phyloP scores from a whole-genome alignment of 2,888 invertebrate genomes.

The Oligia latruncula region DNA sequence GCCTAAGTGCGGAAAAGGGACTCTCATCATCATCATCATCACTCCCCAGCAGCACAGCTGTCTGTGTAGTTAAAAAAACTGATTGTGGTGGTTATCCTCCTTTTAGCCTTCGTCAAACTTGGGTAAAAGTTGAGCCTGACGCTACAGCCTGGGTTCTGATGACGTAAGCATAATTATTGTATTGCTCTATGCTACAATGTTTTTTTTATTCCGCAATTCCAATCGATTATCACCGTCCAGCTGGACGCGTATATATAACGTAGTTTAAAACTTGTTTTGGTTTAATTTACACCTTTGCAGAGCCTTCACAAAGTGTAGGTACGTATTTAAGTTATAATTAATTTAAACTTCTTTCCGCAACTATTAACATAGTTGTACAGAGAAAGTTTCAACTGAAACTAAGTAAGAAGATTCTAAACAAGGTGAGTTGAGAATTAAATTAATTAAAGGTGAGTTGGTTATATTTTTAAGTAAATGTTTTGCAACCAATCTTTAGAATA shows the following conservation, averaged over 20 bases:
- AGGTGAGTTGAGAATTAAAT: conserved; percentile 12
- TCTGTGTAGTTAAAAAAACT: background rate
- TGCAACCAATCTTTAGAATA: background rate
- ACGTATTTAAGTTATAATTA: conserved; percentile 50
- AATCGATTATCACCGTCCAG: no score
- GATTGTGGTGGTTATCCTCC: background rate
- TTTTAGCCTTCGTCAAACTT: background rate
- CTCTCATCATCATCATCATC: no score
- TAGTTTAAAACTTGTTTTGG: conserved; percentile 25
- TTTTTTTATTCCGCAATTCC: background rate
- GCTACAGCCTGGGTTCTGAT: background rate
- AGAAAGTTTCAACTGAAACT: conserved; percentile 36
- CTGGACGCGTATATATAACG: background rate
- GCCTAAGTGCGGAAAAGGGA: no score
- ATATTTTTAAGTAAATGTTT: background rate
- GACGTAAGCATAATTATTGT: background rate
- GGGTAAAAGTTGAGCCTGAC: background rate
- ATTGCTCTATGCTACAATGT: background rate
- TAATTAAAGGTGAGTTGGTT: no score
- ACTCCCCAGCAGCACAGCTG: background rate
- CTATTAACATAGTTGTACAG: conserved; percentile 42
- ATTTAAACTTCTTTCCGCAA: conserved; percentile 30
- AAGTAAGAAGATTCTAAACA: conserved; percentile 44
- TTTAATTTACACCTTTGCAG: conserved; percentile 20
- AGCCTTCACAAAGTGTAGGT: conserved; percentile 25